Evolutionary conservation across 2,888 invertebrate genomes (phyloP).

Genomic region (Tuberolachnus salignus): DNA sequence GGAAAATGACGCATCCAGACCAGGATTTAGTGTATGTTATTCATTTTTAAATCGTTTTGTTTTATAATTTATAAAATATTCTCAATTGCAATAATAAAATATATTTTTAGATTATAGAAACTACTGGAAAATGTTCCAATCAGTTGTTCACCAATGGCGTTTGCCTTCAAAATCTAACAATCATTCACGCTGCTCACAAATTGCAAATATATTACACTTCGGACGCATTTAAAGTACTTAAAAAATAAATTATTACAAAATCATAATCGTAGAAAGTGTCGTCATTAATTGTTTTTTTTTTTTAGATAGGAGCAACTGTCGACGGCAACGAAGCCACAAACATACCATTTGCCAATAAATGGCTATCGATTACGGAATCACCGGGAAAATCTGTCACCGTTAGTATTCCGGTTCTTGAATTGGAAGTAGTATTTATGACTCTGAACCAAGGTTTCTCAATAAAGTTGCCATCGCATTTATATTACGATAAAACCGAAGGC

Average conservation of each 20-base stretch:
- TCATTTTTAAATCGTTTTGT: neutral
- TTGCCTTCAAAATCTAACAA: conserved; percentile 45
- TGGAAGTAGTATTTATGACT: conserved; percentile 69
- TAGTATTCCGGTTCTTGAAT: conserved; percentile 71
- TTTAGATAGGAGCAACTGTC: conserved; percentile 35
- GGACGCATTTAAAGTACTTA: conserved; percentile 36
- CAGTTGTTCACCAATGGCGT: conserved; percentile 18
- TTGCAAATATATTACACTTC: conserved; percentile 22
- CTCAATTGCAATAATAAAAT: neutral
- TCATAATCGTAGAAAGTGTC: too few relatives aligned
- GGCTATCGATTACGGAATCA: conserved; percentile 69
- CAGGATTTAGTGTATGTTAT: conserved; percentile 49
- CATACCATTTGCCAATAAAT: conserved; percentile 68
- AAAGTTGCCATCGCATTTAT: conserved; percentile 76
- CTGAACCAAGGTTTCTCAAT: conserved; percentile 65
- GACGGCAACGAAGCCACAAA: conserved; percentile 60
- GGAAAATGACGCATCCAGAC: conserved; percentile 45
- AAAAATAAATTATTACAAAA: neutral
- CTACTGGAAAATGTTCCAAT: conserved; percentile 45
- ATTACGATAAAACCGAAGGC: conserved; percentile 76
- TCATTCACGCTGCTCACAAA: conserved; percentile 25
- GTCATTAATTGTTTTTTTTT: neutral
- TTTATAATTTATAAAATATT: neutral
- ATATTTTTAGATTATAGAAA: conserved; percentile 36
- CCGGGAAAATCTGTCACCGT: conserved; percentile 71